A percentile compares a stretch with the other conserved stretches of the same genome.
These are phyloP conservation scores for Thereuonema tuberculata DNA, from an alignment of 1,140 invertebrate genomes.

Conservation along the genomic window DNA sequence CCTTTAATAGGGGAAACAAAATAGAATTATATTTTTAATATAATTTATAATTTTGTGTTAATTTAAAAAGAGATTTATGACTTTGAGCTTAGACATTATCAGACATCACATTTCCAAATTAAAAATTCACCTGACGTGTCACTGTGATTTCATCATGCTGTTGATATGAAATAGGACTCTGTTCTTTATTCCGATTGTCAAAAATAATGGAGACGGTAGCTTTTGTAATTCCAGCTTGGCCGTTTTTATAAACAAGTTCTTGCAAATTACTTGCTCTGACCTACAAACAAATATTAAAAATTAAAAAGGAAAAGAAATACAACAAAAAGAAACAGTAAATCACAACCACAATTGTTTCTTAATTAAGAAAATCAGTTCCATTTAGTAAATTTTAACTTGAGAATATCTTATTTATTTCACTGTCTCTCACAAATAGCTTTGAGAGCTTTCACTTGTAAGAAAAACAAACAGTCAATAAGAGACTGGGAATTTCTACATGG, in stretches of 20 bases:
- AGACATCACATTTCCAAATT: too few relatives aligned
- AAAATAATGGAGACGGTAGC: constrained; percentile 93
- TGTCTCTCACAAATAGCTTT: too few relatives aligned
- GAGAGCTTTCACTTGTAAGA: too few relatives aligned
- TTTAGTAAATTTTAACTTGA: too few relatives aligned
- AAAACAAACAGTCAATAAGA: too few relatives aligned
- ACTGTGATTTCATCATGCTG: constrained; percentile 84
- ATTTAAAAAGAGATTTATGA: background rate
- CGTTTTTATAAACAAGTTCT: constrained; percentile 95
- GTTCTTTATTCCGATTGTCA: constrained; percentile 71
- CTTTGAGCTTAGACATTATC: too few relatives aligned
- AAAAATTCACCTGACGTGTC: constrained; percentile 71
- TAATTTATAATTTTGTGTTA: constrained; percentile 1
- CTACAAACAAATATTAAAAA: constrained; percentile 34
- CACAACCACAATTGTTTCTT: too few relatives aligned
- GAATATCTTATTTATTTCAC: too few relatives aligned
- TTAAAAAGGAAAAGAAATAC: background rate
- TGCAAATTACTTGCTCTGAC: constrained; percentile 77
- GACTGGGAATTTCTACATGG: too few relatives aligned
- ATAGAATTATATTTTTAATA: constrained; percentile 4
- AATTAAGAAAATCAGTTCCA: too few relatives aligned
- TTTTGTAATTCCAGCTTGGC: constrained; percentile 89
- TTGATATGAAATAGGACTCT: constrained; percentile 86
- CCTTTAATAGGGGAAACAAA: constrained; percentile 34
- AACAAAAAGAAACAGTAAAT: too few relatives aligned